Conservation (phyloP, 2,797 vertebrate species). For the Propithecus perrieri region DNA sequence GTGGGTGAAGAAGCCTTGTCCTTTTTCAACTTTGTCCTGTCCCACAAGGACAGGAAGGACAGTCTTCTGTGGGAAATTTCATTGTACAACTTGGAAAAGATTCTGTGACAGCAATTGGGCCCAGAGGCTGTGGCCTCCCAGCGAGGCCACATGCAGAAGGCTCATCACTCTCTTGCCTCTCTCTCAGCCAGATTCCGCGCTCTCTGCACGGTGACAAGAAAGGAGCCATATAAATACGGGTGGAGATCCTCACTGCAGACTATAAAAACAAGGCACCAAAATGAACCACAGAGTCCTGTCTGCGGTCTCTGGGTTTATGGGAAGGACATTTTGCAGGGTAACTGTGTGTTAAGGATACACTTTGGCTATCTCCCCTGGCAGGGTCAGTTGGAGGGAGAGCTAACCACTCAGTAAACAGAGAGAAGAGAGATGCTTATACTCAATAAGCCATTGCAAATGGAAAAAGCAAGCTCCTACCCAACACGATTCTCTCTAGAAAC, state of each 20-base stretch:
- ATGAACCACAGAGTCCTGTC: background rate
- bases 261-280: background rate
- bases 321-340: constrained; percentile 59
- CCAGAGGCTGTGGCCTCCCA: background rate
- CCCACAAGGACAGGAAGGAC: background rate
- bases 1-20: background rate
- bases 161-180: background rate
- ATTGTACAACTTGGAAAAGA: background rate
- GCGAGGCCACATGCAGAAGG: background rate
- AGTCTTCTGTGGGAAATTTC: background rate
- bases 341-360: constrained; percentile 60
- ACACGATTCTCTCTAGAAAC: constrained; percentile 63
- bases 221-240: background rate
- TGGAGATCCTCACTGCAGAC: background rate
- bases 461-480: constrained; percentile 53
- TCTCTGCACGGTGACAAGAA: background rate
- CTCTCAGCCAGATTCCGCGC: background rate
- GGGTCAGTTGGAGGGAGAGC: constrained; percentile 68
- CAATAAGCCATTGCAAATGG: constrained; percentile 77
- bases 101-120: background rate
- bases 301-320: constrained; percentile 20
- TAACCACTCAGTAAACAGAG: constrained; percentile 76
- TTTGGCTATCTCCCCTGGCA: constrained; percentile 58
- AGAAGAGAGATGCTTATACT: constrained; percentile 71
- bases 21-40: background rate